phyloP scores from a whole-genome alignment of 2,888 invertebrate genomes.

The Lasioglossum morio region DNA sequence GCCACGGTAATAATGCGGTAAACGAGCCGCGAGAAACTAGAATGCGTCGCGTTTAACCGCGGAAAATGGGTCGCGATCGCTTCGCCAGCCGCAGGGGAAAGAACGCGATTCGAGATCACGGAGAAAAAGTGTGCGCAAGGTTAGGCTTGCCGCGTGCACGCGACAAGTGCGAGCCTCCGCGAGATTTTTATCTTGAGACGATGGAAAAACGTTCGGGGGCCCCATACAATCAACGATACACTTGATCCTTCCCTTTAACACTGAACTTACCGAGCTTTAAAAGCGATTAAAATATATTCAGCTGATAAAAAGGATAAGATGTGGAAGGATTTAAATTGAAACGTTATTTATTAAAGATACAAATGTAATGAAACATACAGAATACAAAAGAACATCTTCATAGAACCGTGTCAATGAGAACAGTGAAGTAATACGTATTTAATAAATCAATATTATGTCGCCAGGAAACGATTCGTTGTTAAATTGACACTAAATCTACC shows the following conservation, averaged over 20 bases:
- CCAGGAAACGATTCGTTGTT: too few species aligned
- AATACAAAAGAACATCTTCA: too few species aligned
- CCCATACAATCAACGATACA: neutral
- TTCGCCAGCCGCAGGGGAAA: neutral
- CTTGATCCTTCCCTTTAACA: neutral
- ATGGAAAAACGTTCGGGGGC: neutral
- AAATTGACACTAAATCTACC: too few species aligned
- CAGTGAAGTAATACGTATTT: too few species aligned
- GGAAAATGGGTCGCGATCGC: constrained; percentile 1
- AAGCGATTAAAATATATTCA: too few species aligned
- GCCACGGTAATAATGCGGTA: neutral
- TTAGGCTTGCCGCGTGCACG: neutral
- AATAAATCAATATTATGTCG: too few species aligned
- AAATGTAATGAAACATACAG: too few species aligned
- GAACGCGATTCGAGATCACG: constrained; percentile 9
- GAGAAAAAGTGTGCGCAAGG: constrained; percentile 15
- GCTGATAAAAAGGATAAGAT: too few species aligned
- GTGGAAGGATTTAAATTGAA: too few species aligned
- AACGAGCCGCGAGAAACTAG: neutral
- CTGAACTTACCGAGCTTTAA: too few species aligned
- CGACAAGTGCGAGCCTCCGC: constrained; percentile 9
- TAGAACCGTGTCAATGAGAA: too few species aligned
- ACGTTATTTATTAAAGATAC: too few species aligned
- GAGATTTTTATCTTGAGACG: neutral
- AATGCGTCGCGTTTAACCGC: constrained; percentile 12